These are phyloP conservation scores for Pseudochromis fuscus DNA, from an alignment of 2,797 vertebrate genomes.

Conservation along the genomic window DNA sequence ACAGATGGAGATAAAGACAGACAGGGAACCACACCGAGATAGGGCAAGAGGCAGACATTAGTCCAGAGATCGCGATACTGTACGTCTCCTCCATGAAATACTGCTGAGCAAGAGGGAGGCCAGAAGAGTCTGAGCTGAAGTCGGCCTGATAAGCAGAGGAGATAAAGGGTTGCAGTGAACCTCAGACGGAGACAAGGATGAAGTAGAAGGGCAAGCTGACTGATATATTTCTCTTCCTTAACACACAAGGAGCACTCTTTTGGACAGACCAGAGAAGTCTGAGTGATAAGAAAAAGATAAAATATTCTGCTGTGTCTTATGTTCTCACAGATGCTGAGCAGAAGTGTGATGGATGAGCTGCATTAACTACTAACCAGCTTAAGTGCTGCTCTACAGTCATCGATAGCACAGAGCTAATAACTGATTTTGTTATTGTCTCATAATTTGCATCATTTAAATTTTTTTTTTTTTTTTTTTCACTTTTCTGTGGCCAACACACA, in stretches of 20 bases:
- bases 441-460: no score
- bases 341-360: constrained; percentile 2
- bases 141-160: constrained; percentile 64
- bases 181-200: constrained; percentile 45
- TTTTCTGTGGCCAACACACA: no score
- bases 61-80: constrained; percentile 51
- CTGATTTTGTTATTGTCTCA: background rate
- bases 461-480: constrained; percentile 1
- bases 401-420: background rate
- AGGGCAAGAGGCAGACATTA: constrained; percentile 47
- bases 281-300: constrained; percentile 44
- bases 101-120: constrained; percentile 57
- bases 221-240: constrained; percentile 38
- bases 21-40: constrained; percentile 27
- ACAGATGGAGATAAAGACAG: constrained; percentile 33
- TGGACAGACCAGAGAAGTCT: constrained; percentile 31
- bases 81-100: constrained; percentile 54
- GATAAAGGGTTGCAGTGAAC: constrained; percentile 69
- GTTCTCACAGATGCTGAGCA: constrained; percentile 34
- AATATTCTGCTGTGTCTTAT: constrained; percentile 20
- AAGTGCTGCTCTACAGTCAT: constrained; percentile 4
- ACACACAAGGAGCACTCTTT: constrained; percentile 36
- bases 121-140: constrained; percentile 64
- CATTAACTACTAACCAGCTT: background rate
- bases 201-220: constrained; percentile 54